Conservation (phyloP, 2,113 vertebrate genomes). For the Sprattus sprattus region DNA sequence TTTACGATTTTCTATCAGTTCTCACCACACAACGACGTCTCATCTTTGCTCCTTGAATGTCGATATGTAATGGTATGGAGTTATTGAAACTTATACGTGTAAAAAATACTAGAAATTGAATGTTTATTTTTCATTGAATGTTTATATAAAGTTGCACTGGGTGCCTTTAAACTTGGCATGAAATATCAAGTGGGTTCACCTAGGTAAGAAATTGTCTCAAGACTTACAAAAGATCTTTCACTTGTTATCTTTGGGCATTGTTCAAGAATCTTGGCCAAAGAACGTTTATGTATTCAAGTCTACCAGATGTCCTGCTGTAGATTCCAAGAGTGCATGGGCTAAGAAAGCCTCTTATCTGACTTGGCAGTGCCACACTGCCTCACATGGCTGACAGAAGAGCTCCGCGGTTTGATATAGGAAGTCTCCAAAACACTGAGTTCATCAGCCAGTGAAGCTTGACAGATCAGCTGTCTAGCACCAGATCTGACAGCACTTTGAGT, state of each 20-base stretch:
- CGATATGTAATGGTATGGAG: no score
- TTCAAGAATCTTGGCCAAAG: background rate
- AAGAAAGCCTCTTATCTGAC: background rate
- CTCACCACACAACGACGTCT: no score
- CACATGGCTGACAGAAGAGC: background rate
- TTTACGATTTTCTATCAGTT: no score
- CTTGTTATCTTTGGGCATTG: constrained; percentile 1
- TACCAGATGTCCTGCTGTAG: constrained; percentile 2
- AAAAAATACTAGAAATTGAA: no score
- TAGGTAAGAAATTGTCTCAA: no score
- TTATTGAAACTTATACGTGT: no score
- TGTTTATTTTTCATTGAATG: no score
- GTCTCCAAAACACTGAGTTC: background rate
- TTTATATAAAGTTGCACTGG: no score
- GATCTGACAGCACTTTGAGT: constrained; percentile 12
- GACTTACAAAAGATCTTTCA: background rate
- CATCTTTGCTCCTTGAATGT: no score
- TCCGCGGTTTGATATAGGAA: constrained; percentile 6
- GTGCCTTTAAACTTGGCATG: background rate
- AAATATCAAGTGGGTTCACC: background rate
- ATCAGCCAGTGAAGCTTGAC: constrained; percentile 3
- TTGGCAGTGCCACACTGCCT: constrained; percentile 2
- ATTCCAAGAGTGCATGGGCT: background rate
- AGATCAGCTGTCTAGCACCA: background rate
- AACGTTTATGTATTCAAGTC: background rate